Evolutionary conservation across 1,140 invertebrate genomes (phyloP), one percentile per base, ranked within the genome.

Genomic region (Ostrea edulis): DNA sequence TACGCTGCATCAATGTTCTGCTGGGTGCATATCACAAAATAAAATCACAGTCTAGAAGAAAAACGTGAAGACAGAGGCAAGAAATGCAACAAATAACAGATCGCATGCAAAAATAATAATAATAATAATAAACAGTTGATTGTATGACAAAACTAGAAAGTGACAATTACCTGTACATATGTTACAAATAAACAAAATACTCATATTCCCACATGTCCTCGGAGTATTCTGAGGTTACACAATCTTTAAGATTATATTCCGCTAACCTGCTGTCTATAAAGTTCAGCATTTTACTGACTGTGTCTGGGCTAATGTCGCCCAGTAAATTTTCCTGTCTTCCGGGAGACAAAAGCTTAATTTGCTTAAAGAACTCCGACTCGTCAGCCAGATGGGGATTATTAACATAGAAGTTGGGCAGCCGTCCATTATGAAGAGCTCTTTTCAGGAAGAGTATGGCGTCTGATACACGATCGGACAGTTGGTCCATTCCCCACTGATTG

Each of bases 121-220:
- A 58, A 12, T 58, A 58, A 12, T 58, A 20, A 62, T 14, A 77
- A 29, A 11, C 29, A 77, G 0, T 25, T 77, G 9, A 35, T 77
- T 77, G 22, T 71, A 25, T 71, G 12, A 35, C 58, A 62, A 20
- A 14, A 20, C 5, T 58, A 17, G 35, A 44, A 58, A 62, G 58
- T 12, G 0, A 62, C 14, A 62, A n/a, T 14, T 20, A n/a, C n/a
- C 58, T 5, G 22, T 71, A 2, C 29, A 3, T n/a, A 11, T 0
- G 9, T 83, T 22, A 83, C 51, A 83, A 52, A 35, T 92, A 93
- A 7, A 93, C 86, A 91, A 94, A 94, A 84, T 93, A 93, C 86
- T 94, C 93, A 87, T 92, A 93, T 83, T 94, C 93, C 93, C 92
- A 93, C 92, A 93, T 93, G 62, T 94, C 92, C 11, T 81, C 52